These are phyloP conservation scores for Petrocephalus sullivani DNA, from an alignment of 2,797 vertebrate genomes.

Conservation along the genomic window DNA sequence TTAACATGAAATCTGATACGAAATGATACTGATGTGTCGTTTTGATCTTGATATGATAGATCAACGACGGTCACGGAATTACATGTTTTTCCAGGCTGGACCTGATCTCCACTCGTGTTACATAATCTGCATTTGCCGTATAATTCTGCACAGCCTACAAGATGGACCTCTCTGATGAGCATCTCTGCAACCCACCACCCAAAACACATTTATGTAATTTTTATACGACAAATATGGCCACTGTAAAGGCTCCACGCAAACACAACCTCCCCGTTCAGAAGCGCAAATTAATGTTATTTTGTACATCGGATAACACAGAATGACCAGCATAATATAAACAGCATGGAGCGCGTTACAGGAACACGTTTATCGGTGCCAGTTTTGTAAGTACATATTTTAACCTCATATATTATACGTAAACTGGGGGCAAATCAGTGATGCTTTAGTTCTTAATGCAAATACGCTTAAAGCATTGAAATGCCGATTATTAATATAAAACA, in stretches of 20 bases:
- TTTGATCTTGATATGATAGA: background rate
- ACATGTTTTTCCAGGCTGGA: background rate
- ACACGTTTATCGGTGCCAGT: background rate
- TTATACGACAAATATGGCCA: constrained; percentile 13
- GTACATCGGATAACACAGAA: background rate
- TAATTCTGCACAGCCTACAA: background rate
- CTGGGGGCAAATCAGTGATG: background rate
- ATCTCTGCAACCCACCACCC: background rate
- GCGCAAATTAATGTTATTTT: background rate
- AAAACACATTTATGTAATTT: constrained; percentile 12
- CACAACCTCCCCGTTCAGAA: background rate
- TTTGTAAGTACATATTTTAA: background rate
- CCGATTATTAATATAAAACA: background rate
- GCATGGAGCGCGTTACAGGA: background rate
- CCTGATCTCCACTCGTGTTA: background rate
- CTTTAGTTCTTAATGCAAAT: background rate
- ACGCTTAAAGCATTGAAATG: background rate
- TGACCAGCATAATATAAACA: background rate
- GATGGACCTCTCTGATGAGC: background rate
- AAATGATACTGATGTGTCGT: background rate
- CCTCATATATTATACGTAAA: background rate
- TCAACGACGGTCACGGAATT: background rate
- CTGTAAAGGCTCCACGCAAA: background rate
- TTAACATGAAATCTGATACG: background rate
- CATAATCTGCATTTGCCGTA: background rate